These are phyloP conservation scores for Clostera curtula DNA, from an alignment of 2,888 invertebrate genomes.

Conservation along the genomic window DNA sequence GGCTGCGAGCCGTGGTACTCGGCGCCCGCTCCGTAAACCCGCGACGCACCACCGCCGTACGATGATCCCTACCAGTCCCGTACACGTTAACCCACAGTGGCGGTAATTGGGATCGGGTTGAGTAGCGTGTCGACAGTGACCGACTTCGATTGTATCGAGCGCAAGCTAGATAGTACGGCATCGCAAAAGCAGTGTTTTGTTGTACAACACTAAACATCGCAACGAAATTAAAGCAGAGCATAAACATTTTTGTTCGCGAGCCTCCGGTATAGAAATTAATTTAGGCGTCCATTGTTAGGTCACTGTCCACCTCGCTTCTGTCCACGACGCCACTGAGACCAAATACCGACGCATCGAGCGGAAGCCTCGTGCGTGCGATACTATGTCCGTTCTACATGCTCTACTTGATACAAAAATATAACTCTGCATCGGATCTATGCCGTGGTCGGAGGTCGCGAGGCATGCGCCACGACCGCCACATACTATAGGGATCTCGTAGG, in stretches of 20 bases:
- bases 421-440: slow-evolving; percentile 22
- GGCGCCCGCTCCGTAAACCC: slow-evolving; percentile 50
- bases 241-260: no score
- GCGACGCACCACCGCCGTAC: slow-evolving; percentile 68
- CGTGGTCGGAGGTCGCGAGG: no score
- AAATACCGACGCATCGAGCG: slow-evolving; percentile 23
- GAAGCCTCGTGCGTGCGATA: slow-evolving; percentile 24
- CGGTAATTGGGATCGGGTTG: background rate
- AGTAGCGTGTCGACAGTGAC: background rate
- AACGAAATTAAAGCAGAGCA: no score
- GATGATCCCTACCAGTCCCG: slow-evolving; percentile 58
- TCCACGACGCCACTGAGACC: slow-evolving; percentile 1
- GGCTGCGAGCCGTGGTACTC: slow-evolving; percentile 63
- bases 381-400: slow-evolving; percentile 12
- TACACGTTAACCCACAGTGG: slow-evolving; percentile 13
- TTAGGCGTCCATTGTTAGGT: no score
- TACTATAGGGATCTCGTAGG: no score
- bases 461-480: no score
- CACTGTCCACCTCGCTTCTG: background rate
- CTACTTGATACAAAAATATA: slow-evolving; percentile 34
- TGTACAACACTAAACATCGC: no score
- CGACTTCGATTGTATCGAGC: background rate
- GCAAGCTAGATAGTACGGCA: no score
- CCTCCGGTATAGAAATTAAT: no score
- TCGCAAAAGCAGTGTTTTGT: no score